Base-by-base conservation (phyloP, 2,113 vertebrate genomes). In the Donacobius atricapilla region DNA sequence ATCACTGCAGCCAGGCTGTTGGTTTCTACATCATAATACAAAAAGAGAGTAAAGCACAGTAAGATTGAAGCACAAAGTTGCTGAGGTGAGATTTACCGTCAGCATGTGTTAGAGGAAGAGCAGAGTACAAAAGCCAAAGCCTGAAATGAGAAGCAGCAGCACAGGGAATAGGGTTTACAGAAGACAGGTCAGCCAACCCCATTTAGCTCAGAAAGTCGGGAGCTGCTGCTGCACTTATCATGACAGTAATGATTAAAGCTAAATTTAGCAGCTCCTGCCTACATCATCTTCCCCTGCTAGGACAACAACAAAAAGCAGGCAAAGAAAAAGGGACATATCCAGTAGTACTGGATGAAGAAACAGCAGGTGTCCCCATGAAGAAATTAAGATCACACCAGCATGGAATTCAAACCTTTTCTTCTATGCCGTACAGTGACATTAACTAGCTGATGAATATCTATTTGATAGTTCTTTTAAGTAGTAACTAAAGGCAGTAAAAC, bases 221-320 rank as follows among this genome's bases (percentile, higher is more conserved):
- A 88, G 63, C 1, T 90, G 71, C 64, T 66, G 65, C 30, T 58
- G 69, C 57, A 78, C 24, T 75, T 89, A 88, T 1, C 42, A 57
- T 20, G 60, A 87, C 17, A 24, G 23, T 39, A 93, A 87, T 51
- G 35, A 71, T 53, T 70, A 50, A 70, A 94, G 85, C 35, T 84
- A 91, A 75, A 91, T 75, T 89, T 82, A 93, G 84, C 30, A 82
- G 44, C 61, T 94, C 78, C 56, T 89, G 89, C 77, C 69, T 89
- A 81, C 72, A 78, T 54, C 39, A 39, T 39, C 51, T 70, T 54
- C 42, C 56, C 56, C 84, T 87, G 70, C 65, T 51, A 71, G 57
- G 70, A 68, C 22, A 84, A 73, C 77, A 94, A 40, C 24, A 91
- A 87, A 84, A 84, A 89, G 30, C 33, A 82, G 47, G 11, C 37